Evolutionary conservation across 2,888 invertebrate genomes (phyloP), one percentile per base, ranked within the genome.

Genomic region (Chalcis sispes): DNA sequence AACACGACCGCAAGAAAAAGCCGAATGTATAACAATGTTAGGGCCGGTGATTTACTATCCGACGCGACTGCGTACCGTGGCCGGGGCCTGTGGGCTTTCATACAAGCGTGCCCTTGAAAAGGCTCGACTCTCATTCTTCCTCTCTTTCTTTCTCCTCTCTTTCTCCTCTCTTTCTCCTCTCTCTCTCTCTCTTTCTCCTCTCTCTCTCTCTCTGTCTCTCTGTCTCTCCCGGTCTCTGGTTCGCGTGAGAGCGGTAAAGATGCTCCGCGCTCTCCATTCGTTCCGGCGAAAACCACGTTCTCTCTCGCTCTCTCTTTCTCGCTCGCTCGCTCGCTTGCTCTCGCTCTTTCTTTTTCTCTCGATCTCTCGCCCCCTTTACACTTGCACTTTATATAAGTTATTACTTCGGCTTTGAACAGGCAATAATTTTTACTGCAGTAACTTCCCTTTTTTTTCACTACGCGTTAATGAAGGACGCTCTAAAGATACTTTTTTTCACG

Each of bases 311-410:
- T n/a, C 25, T 20, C 42, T 23, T 32, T 50, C 48, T 27, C 48
- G 0, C 5, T 7, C n/a, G 29, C 58, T 25, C 58, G 15, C 23
- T 25, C 13, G 0, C 50, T 3, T 5, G 32, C 52, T 61, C 23
- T 27, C 10, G 10, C 10, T 25, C 20, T 18, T 20, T 13, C 29
- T n/a, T 20, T n/a, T 36, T 25, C 56, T 5, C n/a, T 10, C 18
- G 0, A 20, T 54, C 42, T 40, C 58, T 36, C 46, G 50, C 18
- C 62, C 71, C 52, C 65, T 61, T 67, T 67, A 67, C 66, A 67
- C 67, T 75, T 69, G 67, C 54, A 62, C 75, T 69, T 75, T 75
- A 69, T 75, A 75, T 75, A 75, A 75, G 69, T 75, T 70, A 75
- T 70, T 70, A 64, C 69, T 75, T 70, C 70, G 75, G 48, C 66